Base-by-base conservation (phyloP, 2,797 vertebrate genomes). In the Glossophaga mutica region DNA sequence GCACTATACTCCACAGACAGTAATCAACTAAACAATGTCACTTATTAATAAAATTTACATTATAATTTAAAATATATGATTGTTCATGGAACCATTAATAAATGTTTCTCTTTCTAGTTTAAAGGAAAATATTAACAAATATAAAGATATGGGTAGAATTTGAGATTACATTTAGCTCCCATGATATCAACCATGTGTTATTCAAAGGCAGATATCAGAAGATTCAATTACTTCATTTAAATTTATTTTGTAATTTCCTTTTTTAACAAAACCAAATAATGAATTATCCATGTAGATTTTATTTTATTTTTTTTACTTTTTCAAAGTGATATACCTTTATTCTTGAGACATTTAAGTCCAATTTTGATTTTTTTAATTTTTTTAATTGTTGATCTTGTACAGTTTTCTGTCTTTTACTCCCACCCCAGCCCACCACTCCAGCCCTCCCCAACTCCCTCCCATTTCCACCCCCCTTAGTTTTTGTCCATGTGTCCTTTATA, bases 291-390 rank as follows among this genome's bases (percentile, higher is more conserved):
- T 1, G 3, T 9, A 19, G 19, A 57, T 2, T 57, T 81, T 19
- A 24, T 42, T 90, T 15, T 76, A n/a, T 18, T 59, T 55, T n/a
- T n/a, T n/a, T n/a, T 21, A 34, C 2, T 8, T 84, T 92, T 93
- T 70, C 68, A 74, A 93, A 94, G 5, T 48, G 8, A 24, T 22
- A 48, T 68, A 67, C 7, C 0, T 71, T 90, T 91, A 44, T 44
- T 74, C 67, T 82, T 55, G 9, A 87, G 9, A 48, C 15, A 52
- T 7, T 50, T 32, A 70, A 84, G 29, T 24, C 12, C 1, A 26
- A 18, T 52, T 77, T 71, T 42, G 2, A 87, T 87, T 87, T n/a
- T 71, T n/a, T n/a, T n/a, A n/a, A n/a, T n/a, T n/a, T n/a, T n/a
- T n/a, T n/a, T n/a, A n/a, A n/a, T n/a, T n/a, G n/a, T n/a, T n/a